Conservation (phyloP, 2,113 vertebrate genomes). For the Trinectes maculatus region DNA sequence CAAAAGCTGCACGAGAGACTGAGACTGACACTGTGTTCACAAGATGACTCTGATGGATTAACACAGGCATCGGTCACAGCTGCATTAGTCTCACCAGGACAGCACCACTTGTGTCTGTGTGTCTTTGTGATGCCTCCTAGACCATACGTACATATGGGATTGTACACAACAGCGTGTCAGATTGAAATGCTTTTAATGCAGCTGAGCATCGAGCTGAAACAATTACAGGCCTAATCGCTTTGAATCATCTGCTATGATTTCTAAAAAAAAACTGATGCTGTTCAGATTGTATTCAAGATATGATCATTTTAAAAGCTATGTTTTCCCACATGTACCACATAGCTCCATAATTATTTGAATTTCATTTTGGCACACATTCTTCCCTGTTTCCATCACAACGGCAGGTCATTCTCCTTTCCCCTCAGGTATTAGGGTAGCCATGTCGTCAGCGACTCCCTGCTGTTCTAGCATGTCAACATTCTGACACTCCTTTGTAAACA, state of each 20-base stretch:
- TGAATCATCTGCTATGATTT: too few species aligned
- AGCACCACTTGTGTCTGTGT: background rate
- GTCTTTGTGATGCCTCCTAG: constrained; percentile 2
- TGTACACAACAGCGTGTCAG: too few species aligned
- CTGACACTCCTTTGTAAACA: constrained; percentile 48
- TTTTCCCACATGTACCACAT: too few species aligned
- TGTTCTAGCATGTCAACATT: constrained; percentile 32
- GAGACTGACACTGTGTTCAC: constrained; percentile 17
- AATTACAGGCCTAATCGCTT: too few species aligned
- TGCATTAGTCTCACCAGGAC: constrained; percentile 7
- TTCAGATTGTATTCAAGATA: too few species aligned
- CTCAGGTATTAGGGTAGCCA: background rate
- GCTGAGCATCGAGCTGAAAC: too few species aligned
- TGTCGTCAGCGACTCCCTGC: constrained; percentile 2
- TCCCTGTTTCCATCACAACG: constrained; percentile 1
- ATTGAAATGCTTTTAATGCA: too few species aligned
- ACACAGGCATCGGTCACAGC: constrained; percentile 31
- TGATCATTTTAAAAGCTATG: too few species aligned
- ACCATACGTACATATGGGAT: background rate
- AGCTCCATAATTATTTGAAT: too few species aligned
- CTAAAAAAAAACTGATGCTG: too few species aligned
- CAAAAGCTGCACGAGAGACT: constrained; percentile 17
- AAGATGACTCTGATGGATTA: constrained; percentile 34
- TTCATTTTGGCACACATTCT: background rate
- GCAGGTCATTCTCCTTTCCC: background rate